Evolutionary conservation across 2,113 vertebrate genomes (phyloP).

Genomic region (Capreolus pygargus): DNA sequence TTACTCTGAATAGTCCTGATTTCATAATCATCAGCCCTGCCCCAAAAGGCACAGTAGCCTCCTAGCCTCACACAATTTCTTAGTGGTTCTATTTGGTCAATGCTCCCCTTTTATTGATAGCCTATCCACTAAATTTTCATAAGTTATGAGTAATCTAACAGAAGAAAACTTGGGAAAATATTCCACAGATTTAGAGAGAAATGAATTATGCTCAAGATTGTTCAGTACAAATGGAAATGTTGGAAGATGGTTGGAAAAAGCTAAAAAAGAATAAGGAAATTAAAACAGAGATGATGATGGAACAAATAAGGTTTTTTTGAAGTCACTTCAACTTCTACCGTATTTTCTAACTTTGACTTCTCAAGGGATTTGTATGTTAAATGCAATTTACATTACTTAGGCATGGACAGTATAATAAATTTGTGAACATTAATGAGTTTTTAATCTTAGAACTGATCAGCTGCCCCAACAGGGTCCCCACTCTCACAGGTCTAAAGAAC

Average conservation of each 20-base stretch:
- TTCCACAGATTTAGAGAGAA: not conserved
- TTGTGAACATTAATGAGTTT: not conserved
- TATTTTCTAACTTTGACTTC: slow-evolving; percentile 2
- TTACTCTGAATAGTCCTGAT: not conserved
- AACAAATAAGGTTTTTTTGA: not conserved
- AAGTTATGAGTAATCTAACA: not conserved
- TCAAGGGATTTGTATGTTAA: not conserved
- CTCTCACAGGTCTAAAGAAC: not conserved
- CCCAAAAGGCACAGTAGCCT: not conserved
- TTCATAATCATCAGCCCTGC: not conserved
- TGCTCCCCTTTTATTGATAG: not conserved
- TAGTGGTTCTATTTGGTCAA: not conserved
- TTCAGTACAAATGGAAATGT: not conserved
- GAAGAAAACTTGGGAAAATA: not conserved
- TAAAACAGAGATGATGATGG: not conserved
- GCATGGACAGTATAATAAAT: not conserved
- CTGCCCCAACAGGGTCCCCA: not conserved
- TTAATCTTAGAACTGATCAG: not conserved
- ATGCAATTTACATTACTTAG: not conserved
- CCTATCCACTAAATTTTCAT: not conserved
- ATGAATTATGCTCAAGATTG: not conserved
- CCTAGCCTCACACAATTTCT: not conserved
- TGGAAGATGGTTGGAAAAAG: not conserved
- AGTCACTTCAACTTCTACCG: not conserved
- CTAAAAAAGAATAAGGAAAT: not conserved